Conservation (phyloP, 2,113 vertebrate species). For the Xiphorhynchus elegans region DNA sequence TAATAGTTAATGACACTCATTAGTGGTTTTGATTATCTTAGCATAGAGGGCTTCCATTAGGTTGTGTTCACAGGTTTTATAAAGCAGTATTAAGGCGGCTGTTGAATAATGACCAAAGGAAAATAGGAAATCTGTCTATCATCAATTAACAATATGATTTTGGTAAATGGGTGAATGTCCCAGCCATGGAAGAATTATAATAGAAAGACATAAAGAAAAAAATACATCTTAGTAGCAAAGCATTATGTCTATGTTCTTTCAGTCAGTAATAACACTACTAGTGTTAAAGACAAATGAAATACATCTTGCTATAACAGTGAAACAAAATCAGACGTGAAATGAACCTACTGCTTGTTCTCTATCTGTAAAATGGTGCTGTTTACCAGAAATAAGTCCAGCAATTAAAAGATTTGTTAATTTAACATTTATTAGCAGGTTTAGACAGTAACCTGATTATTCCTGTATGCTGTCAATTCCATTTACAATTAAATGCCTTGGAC, state of each 20-base stretch:
- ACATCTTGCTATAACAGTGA: background rate
- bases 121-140: background rate
- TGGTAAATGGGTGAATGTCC: background rate
- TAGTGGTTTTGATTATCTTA: constrained; percentile 16
- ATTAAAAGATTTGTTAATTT: background rate
- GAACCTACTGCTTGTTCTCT: background rate
- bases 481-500: background rate
- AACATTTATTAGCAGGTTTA: background rate
- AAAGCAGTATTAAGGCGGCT: background rate
- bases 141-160: background rate
- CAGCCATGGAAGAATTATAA: background rate
- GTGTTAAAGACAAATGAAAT: background rate
- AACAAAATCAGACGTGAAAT: background rate
- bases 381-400: background rate
- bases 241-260: background rate
- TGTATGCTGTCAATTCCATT: background rate
- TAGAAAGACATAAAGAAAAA: background rate
- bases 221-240: background rate
- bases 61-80: background rate
- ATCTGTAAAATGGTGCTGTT: background rate
- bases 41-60: background rate
- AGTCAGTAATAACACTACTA: background rate
- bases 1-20: background rate
- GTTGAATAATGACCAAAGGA: background rate
- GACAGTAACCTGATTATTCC: background rate